These are phyloP conservation scores for Phortica magna DNA, from an alignment of 2,888 invertebrate genomes.

Conservation along the genomic window DNA sequence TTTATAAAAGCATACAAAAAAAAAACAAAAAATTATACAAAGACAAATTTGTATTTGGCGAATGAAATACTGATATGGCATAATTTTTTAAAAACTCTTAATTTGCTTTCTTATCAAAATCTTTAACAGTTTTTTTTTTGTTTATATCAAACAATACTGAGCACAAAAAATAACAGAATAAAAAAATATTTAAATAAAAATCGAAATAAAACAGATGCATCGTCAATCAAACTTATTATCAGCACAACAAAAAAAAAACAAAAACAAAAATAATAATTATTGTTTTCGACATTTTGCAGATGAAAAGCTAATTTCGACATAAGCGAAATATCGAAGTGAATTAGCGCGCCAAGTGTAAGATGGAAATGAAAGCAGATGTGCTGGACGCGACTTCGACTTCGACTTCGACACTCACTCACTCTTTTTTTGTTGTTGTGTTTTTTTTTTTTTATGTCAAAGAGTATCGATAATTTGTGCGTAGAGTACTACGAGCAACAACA, in stretches of 20 bases:
- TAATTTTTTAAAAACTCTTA: no score
- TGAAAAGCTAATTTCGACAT: not conserved
- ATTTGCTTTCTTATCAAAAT: no score
- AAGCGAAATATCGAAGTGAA: not conserved
- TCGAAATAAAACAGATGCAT: not conserved
- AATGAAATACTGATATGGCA: no score
- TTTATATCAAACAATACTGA: no score
- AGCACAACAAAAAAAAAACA: not conserved
- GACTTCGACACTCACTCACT: not conserved
- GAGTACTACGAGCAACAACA: conserved; percentile 31
- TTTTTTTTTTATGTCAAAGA: conserved; percentile 5
- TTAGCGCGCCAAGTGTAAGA: not conserved
- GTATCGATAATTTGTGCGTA: conserved; percentile 43
- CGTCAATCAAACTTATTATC: not conserved
- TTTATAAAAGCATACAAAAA: no score
- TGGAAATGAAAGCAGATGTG: conserved; percentile 54
- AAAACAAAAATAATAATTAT: not conserved
- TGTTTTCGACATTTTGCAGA: not conserved
- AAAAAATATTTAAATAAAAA: no score
- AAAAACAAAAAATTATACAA: no score
- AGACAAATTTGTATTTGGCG: no score
- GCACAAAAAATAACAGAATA: no score
- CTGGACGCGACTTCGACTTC: conserved; percentile 35
- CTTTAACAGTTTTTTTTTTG: no score
- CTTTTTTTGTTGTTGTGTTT: not conserved